phyloP scores from a whole-genome alignment of 2,888 invertebrate species.

The Gari tellinella region DNA sequence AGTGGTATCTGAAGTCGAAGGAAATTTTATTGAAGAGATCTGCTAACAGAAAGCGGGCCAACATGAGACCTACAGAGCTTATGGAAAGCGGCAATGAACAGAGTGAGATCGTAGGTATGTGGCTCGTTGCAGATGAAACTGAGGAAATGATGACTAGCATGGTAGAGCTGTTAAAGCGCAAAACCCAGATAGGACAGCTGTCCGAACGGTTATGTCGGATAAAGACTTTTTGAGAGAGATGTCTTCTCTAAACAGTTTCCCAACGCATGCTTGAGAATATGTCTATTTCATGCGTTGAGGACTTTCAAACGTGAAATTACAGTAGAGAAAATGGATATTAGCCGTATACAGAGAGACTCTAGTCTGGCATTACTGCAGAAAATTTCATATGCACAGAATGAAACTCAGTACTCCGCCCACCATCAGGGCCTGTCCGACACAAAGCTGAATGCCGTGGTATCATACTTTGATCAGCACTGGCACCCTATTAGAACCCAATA shows the following conservation, averaged over 20 bases:
- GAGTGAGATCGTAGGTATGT: slow-evolving; percentile 23
- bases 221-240: slow-evolving; percentile 36
- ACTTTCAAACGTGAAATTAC: slow-evolving; percentile 20
- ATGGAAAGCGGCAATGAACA: slow-evolving; percentile 33
- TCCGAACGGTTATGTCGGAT: slow-evolving; percentile 25
- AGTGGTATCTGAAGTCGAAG: too few species aligned
- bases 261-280: slow-evolving; percentile 5
- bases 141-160: slow-evolving; percentile 17
- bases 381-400: slow-evolving; percentile 2
- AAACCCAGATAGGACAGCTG: slow-evolving; percentile 22
- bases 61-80: too few species aligned
- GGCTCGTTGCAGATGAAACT: slow-evolving; percentile 28
- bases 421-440: too few species aligned
- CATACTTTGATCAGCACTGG: slow-evolving; percentile 11
- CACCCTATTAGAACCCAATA: slow-evolving; percentile 12
- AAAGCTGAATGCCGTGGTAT: too few species aligned
- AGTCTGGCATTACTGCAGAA: slow-evolving; percentile 14
- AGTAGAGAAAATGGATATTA: slow-evolving; percentile 10
- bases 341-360: slow-evolving; percentile 7
- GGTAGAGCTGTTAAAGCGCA: slow-evolving; percentile 25
- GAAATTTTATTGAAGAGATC: too few species aligned
- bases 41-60: too few species aligned
- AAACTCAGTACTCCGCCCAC: slow-evolving; percentile 8
- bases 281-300: slow-evolving; percentile 21
- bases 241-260: slow-evolving; percentile 18